Evolutionary conservation across 1,140 invertebrate species (phyloP).

Genomic region (Scaptomyza hsui): DNA sequence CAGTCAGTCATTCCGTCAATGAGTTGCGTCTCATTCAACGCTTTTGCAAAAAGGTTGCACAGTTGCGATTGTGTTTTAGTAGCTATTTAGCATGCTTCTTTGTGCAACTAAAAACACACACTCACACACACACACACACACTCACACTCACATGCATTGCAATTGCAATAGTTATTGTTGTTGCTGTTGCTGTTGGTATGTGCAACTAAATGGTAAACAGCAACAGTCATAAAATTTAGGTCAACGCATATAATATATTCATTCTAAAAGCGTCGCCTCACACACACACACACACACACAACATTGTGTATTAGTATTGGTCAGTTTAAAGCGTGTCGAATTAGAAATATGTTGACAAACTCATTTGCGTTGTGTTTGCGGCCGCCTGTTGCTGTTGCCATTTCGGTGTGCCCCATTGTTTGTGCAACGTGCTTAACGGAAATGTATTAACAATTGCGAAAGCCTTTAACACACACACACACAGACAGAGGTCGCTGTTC

Average conservation of each 20-base stretch:
- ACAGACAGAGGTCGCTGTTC: background rate
- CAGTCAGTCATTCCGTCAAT: constrained; percentile 24
- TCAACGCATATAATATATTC: constrained; percentile 66
- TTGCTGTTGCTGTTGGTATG: constrained; percentile 7
- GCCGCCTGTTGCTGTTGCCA: constrained; percentile 3
- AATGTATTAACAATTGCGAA: constrained; percentile 49
- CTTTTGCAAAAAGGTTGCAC: constrained; percentile 11
- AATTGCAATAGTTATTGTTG: constrained; percentile 44
- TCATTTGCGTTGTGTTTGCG: constrained; percentile 45
- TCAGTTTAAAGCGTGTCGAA: constrained; percentile 50
- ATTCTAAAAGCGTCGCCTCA: constrained; percentile 44
- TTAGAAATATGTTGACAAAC: constrained; percentile 57
- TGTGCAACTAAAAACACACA: constrained; percentile 48
- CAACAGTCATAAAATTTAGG: constrained; percentile 58
- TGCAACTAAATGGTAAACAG: constrained; percentile 58
- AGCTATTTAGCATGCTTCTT: constrained; percentile 63
- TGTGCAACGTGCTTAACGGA: constrained; percentile 51
- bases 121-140: constrained; percentile 22
- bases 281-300: background rate
- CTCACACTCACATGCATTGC: constrained; percentile 6
- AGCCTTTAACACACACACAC: constrained; percentile 4
- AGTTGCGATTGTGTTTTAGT: constrained; percentile 58
- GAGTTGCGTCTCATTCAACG: constrained; percentile 21
- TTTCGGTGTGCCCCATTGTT: constrained; percentile 35
- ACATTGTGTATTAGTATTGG: constrained; percentile 35